Percentiles rank a stretch among this genome's conserved stretches.
Conservation (phyloP, 2,888 invertebrate species). For the Cerceris rybyensis region DNA sequence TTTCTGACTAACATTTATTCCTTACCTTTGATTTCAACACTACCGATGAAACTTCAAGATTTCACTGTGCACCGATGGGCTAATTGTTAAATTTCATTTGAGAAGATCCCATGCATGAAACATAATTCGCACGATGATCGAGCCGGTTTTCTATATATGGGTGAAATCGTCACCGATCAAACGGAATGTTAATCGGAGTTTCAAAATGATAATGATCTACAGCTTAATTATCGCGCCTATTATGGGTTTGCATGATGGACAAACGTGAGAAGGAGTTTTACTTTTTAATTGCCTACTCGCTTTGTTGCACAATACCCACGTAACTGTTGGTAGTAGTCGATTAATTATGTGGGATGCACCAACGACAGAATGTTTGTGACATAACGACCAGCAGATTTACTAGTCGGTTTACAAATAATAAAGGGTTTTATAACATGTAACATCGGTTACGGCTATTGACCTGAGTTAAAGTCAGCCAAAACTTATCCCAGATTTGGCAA, state of each 20-base stretch:
- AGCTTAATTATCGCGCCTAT: conserved; percentile 18
- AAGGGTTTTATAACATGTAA: conserved; percentile 17
- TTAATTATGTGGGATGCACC: conserved; percentile 45
- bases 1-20: too few relatives aligned
- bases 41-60: not conserved
- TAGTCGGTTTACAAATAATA: conserved; percentile 22
- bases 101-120: not conserved
- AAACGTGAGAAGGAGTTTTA: conserved; percentile 38
- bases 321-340: conserved; percentile 30
- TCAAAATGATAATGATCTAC: conserved; percentile 28
- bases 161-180: not conserved
- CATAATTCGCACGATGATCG: not conserved
- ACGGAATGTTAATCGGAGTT: not conserved
- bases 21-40: not conserved
- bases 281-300: conserved; percentile 47
- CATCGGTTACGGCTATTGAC: conserved; percentile 17
- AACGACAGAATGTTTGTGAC: conserved; percentile 48
- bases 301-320: conserved; percentile 47
- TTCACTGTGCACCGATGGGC: not conserved
- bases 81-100: not conserved
- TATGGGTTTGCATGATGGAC: conserved; percentile 29
- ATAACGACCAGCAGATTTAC: conserved; percentile 42
- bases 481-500: not conserved
- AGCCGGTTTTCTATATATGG: not conserved
- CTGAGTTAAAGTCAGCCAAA: conserved; percentile 1